These are phyloP conservation scores for Synanthedon myopaeformis DNA, from an alignment of 2,888 invertebrate genomes.

Conservation along the genomic window DNA sequence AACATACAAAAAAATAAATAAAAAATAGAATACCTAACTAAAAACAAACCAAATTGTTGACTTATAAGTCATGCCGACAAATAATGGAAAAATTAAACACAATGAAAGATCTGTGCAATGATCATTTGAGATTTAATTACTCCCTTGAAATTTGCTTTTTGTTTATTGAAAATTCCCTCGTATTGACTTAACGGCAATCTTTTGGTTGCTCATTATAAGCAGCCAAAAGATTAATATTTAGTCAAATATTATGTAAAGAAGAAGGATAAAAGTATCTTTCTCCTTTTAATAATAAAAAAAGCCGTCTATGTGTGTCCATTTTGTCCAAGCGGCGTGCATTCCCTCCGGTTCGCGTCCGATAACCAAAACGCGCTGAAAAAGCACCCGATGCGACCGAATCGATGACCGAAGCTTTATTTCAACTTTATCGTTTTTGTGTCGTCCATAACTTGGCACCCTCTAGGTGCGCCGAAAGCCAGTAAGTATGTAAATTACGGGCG, in stretches of 20 bases:
- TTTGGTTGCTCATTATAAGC: too few relatives aligned
- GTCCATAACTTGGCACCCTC: conserved; percentile 64
- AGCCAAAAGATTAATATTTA: too few relatives aligned
- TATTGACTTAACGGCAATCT: too few relatives aligned
- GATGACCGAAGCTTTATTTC: conserved; percentile 66
- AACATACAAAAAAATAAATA: not conserved
- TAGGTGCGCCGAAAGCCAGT: conserved; percentile 62
- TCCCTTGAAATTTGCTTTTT: too few relatives aligned
- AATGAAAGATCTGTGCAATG: too few relatives aligned
- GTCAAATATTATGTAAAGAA: too few relatives aligned
- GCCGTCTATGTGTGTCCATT: conserved; percentile 5
- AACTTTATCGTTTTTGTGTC: conserved; percentile 66
- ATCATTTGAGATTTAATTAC: too few relatives aligned
- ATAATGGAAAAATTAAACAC: not conserved
- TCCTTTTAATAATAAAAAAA: too few relatives aligned
- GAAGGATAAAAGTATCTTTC: too few relatives aligned
- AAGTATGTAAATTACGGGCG: conserved; percentile 71
- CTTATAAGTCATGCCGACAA: too few relatives aligned
- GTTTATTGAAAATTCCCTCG: too few relatives aligned
- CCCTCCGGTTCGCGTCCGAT: conserved; percentile 30
- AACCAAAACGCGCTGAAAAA: conserved; percentile 56
- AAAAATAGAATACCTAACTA: not conserved
- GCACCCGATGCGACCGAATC: conserved; percentile 48
- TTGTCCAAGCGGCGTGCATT: conserved; percentile 8
- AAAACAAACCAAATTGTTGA: too few relatives aligned